Evolutionary conservation across 1,140 invertebrate species (phyloP).

Genomic region (Lordiphosa mommai): DNA sequence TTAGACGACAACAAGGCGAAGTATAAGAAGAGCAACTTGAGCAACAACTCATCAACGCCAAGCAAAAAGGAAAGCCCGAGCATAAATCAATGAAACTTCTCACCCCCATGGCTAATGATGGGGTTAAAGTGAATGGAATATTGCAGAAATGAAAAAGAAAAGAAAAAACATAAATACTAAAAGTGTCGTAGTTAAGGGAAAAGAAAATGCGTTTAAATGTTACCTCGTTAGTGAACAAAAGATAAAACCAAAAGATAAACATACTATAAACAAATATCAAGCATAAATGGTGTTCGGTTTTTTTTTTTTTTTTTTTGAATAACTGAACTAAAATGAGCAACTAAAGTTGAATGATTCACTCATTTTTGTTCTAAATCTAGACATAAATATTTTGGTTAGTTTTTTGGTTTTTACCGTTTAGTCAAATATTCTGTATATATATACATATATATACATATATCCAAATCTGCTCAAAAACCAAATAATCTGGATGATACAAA

Average conservation of each 20-base stretch:
- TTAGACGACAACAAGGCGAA: slow-evolving; percentile 39
- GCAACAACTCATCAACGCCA: slow-evolving; percentile 3
- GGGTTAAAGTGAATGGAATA: slow-evolving; percentile 23
- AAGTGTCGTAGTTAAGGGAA: slow-evolving; percentile 47
- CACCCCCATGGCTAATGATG: slow-evolving; percentile 25
- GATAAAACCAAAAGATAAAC: slow-evolving; percentile 2
- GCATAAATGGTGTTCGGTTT: slow-evolving; percentile 46
- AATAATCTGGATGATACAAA: background rate
- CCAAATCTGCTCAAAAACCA: slow-evolving; percentile 40
- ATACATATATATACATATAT: slow-evolving; percentile 9
- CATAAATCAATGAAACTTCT: slow-evolving; percentile 30
- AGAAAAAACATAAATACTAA: slow-evolving; percentile 18
- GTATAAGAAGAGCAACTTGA: slow-evolving; percentile 1
- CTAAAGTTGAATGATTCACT: too few species aligned
- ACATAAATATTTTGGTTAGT: background rate
- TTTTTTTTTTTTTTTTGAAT: background rate
- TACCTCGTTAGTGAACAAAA: slow-evolving; percentile 69
- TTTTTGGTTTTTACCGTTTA: slow-evolving; percentile 2
- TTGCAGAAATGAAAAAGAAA: slow-evolving; percentile 35
- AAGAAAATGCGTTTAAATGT: slow-evolving; percentile 75
- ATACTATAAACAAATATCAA: slow-evolving; percentile 18
- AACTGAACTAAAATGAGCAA: too few species aligned
- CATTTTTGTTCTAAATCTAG: too few species aligned
- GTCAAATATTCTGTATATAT: slow-evolving; percentile 20
- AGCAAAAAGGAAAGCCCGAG: slow-evolving; percentile 1